Percentiles rank a stretch among this genome's conserved stretches.
Conservation (phyloP, 2,888 invertebrate genomes). For the Octonoba sinensis region DNA sequence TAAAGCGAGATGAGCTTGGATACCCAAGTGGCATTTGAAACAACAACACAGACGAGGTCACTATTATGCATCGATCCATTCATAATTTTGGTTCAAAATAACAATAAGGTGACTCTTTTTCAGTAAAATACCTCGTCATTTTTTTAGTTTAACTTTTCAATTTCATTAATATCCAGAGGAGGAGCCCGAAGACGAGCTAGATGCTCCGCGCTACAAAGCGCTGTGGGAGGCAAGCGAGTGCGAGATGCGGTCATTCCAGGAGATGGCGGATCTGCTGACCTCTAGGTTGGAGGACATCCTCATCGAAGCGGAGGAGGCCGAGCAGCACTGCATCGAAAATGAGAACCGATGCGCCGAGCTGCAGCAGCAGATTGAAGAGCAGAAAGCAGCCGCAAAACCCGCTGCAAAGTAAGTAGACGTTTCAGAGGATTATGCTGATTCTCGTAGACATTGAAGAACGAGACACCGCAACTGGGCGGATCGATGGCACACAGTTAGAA, state of each 20-base stretch:
- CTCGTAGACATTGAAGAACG: neutral
- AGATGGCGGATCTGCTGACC: constrained; percentile 17
- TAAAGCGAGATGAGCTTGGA: too few relatives aligned
- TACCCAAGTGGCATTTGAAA: too few relatives aligned
- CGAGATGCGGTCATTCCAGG: constrained; percentile 24
- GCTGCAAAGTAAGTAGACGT: neutral
- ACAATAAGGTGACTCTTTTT: too few relatives aligned
- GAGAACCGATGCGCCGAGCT: constrained; percentile 8
- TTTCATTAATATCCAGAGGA: neutral
- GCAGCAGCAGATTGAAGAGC: constrained; percentile 17
- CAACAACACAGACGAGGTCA: too few relatives aligned
- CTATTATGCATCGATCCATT: too few relatives aligned
- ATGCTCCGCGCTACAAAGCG: constrained; percentile 29
- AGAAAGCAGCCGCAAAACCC: constrained; percentile 11
- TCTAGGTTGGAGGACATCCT: constrained; percentile 17
- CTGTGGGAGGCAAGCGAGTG: constrained; percentile 42
- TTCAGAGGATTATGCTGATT: neutral
- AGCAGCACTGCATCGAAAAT: constrained; percentile 21
- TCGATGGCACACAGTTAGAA: too few relatives aligned
- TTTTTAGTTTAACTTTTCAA: too few relatives aligned
- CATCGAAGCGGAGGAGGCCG: constrained; percentile 19
- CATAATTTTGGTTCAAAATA: too few relatives aligned
- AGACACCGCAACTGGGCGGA: neutral
- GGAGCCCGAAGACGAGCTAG: neutral
- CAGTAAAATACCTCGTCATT: too few relatives aligned